Percentiles rank a stretch among this genome's conserved stretches.
These are phyloP conservation scores for Ctenopoma multispine DNA, from an alignment of 2,797 vertebrate genomes.

Conservation along the genomic window DNA sequence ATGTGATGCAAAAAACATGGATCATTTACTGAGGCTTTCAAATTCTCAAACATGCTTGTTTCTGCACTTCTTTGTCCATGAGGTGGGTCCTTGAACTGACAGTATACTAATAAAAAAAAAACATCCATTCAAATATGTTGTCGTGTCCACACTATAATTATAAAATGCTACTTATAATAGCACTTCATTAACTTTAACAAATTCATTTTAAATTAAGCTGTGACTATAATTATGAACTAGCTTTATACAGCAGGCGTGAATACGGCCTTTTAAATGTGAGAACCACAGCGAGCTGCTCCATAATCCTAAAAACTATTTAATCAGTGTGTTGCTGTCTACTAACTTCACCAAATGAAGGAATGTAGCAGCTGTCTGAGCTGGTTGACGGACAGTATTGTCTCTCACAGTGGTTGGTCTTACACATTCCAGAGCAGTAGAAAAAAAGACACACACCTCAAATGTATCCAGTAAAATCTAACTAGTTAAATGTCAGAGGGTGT, in stretches of 20 bases:
- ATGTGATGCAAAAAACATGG: neutral
- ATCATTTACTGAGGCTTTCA: neutral
- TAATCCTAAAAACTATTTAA: neutral
- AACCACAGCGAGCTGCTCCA: neutral
- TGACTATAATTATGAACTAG: too few relatives aligned
- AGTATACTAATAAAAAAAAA: neutral
- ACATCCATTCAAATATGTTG: neutral
- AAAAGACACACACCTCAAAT: neutral
- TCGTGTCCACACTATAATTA: slow-evolving; percentile 4
- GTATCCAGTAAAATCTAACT: neutral
- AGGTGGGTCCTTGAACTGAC: neutral
- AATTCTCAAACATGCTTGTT: neutral
- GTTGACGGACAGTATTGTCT: slow-evolving; percentile 57
- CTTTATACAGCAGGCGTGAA: neutral
- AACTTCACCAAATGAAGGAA: slow-evolving; percentile 18
- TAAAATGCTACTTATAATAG: slow-evolving; percentile 3
- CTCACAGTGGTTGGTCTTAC: slow-evolving; percentile 54
- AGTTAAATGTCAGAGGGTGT: neutral
- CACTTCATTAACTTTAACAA: neutral
- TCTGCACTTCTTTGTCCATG: neutral
- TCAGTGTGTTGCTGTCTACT: neutral
- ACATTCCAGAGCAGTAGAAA: slow-evolving; percentile 57
- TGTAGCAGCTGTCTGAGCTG: slow-evolving; percentile 62
- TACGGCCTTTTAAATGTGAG: neutral
- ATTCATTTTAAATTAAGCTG: neutral